Base-by-base conservation (phyloP, 2,888 invertebrate genomes). In the Pandemis heparana region DNA sequence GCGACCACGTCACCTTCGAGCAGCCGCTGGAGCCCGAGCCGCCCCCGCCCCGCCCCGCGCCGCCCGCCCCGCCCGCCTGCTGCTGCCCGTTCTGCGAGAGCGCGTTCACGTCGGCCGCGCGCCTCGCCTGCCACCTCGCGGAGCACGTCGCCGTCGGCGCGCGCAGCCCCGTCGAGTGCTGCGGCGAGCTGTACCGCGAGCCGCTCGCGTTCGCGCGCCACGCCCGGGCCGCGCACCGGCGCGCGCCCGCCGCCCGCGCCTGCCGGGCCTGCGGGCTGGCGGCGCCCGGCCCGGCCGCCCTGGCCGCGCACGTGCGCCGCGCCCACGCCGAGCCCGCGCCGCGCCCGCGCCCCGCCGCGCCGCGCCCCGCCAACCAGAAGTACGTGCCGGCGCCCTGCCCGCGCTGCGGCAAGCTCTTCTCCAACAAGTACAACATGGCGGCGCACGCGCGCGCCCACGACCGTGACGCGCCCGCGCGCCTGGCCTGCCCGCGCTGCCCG, bases 391-490 rank as follows among this genome's bases (percentile, higher is more conserved):
- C 90, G 14, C 86, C 87, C 5, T 95, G 95, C 71, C 87, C 90
- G 0, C 89, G 92, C 14, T 95, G 95, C 78, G 89, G 92, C 68
- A 92, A 90, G 78, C 87, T 84, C 0, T 95, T 95, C 79, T 86
- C 89, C 70, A 88, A 95, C 84, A 89, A 95, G 85, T 89, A 95
- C 88, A 83, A 92, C 83, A 88, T 90, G 92, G 79, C 89, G 14
- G 81, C 86, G 1, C 96, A 96, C 79, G 83, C 91, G 86, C 88
- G 90, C 94, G 95, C 76, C 86, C 85, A 12, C 85, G 80, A 6
- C 16, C 81, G 81, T 0, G 1, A 70, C 8, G 67, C 53, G 5
- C 39, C 59, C 51, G 60, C 71, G 88, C 90, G 18, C 87, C 39
- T 56, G 75, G 77, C 87, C 39, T 92, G 92, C 72, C 83, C 84